phyloP scores from a whole-genome alignment of 2,888 invertebrate species.

The Calameuta filiformis region DNA sequence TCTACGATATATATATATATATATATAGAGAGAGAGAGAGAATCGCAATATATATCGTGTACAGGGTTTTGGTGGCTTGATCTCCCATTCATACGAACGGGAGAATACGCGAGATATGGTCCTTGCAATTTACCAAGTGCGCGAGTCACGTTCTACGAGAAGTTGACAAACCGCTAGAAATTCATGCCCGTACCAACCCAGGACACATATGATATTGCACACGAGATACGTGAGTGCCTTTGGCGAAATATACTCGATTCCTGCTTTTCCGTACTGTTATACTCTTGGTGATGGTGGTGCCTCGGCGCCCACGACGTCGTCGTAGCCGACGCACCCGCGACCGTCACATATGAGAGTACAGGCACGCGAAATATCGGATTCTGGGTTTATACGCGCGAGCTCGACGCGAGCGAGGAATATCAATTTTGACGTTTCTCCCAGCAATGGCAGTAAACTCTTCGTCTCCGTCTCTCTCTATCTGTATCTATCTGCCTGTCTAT shows the following conservation, averaged over 20 bases:
- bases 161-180: not conserved
- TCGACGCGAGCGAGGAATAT: constrained; percentile 57
- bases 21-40: not conserved
- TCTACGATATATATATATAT: not conserved
- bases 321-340: not conserved
- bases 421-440: constrained; percentile 58
- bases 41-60: not conserved
- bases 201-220: constrained; percentile 28
- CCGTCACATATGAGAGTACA: constrained; percentile 29
- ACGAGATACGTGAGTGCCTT: constrained; percentile 26
- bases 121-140: not conserved
- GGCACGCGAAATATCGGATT: constrained; percentile 57
- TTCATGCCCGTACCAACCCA: constrained; percentile 9
- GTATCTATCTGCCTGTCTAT: constrained; percentile 17
- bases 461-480: constrained; percentile 19
- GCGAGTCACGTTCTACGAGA: not conserved
- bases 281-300: not conserved
- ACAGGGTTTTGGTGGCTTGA: not conserved
- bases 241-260: constrained; percentile 21
- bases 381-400: constrained; percentile 53
- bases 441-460: not conserved
- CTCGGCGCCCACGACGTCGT: not conserved
- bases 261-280: not conserved
- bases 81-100: not conserved
- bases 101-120: not conserved